These are phyloP conservation scores for Drosophila meridiana DNA, from an alignment of 2,888 invertebrate species.

Conservation along the genomic window DNA sequence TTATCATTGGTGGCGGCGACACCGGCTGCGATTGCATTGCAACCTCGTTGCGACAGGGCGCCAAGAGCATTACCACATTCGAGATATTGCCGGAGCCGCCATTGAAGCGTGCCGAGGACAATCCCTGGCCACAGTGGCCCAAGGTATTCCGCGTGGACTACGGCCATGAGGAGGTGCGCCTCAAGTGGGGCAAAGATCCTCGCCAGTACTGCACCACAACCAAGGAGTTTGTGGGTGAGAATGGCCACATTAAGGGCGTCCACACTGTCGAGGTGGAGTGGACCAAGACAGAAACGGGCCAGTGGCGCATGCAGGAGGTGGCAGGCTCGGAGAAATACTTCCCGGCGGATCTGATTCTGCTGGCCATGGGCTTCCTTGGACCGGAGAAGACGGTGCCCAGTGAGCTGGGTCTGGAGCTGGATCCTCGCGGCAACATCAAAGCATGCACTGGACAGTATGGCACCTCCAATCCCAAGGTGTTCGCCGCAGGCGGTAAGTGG, in stretches of 20 bases:
- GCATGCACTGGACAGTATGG: conserved; percentile 91
- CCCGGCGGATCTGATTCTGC: conserved; percentile 95
- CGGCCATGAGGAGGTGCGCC: conserved; percentile 98
- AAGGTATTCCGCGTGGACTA: conserved; percentile 98
- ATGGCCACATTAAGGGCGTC: conserved; percentile 95
- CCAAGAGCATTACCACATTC: conserved; percentile 94
- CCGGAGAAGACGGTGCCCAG: conserved; percentile 95
- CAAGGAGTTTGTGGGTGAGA: conserved; percentile 96
- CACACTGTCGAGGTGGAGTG: conserved; percentile 96
- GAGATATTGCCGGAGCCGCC: conserved; percentile 98
- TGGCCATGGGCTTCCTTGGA: conserved; percentile 99
- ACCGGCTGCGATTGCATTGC: conserved; percentile 99
- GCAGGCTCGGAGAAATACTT: conserved; percentile 91
- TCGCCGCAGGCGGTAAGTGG: conserved; percentile 95
- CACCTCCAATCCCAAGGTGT: conserved; percentile 93
- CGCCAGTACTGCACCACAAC: conserved; percentile 96
- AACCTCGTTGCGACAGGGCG: conserved; percentile 97
- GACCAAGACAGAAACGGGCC: conserved; percentile 95
- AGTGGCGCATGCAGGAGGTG: conserved; percentile 97
- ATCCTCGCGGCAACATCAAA: conserved; percentile 96
- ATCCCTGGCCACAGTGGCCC: conserved; percentile 99
- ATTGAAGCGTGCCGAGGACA: conserved; percentile 91
- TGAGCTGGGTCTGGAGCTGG: conserved; percentile 92
- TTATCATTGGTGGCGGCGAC: conserved; percentile 95
- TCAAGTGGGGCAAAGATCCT: conserved; percentile 96